Base-by-base conservation (phyloP, 2,797 vertebrate species). In the Scolopax rusticola region DNA sequence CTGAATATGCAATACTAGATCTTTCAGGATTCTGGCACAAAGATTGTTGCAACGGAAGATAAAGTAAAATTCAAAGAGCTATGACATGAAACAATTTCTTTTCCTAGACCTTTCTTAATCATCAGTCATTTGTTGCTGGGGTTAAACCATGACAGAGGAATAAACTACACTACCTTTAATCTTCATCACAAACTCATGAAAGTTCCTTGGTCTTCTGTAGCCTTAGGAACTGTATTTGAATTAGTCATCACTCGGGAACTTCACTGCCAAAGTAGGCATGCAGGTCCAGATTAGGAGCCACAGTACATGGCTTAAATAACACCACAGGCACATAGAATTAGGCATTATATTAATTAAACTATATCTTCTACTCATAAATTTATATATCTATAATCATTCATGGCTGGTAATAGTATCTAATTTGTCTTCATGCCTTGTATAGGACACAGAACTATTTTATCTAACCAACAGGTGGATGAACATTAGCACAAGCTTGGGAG, bases 401-500 rank as follows among this genome's bases (percentile, higher is more conserved):
- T 30, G 3, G 27, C 12, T 67, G 11, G 5, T 54, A 45, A 4
- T 13, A 71, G 15, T 63, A 41, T 12, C 8, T 68, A n/a, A 63
- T 81, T 67, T 70, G 3, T 38, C 28, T 78, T 78, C 4, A 3
- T 82, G 25, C 4, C 12, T 73, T 65, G 2, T 25, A 6, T 30
- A 60, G 48, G 24, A n/a, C 9, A 68, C 3, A 40, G 2, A 67
- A 47, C 5, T 41, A 27, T 47, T 70, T 40, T 59, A 65, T 24
- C 12, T 59, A 50, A 15, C 8, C 32, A 54, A 47, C 18, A 23
- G 25, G 4, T 40, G 48, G 20, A n/a, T 68, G 5, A 82, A 6
- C 3, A 8, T 50, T 71, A 78, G 15, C 11, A 21, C 17, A 53
- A 2, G 27, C 40, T n/a, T 12, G 2, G 12, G 4, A 6, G 1